Conservation (phyloP, 2,113 vertebrate species). For the Malaclemys terrapin region DNA sequence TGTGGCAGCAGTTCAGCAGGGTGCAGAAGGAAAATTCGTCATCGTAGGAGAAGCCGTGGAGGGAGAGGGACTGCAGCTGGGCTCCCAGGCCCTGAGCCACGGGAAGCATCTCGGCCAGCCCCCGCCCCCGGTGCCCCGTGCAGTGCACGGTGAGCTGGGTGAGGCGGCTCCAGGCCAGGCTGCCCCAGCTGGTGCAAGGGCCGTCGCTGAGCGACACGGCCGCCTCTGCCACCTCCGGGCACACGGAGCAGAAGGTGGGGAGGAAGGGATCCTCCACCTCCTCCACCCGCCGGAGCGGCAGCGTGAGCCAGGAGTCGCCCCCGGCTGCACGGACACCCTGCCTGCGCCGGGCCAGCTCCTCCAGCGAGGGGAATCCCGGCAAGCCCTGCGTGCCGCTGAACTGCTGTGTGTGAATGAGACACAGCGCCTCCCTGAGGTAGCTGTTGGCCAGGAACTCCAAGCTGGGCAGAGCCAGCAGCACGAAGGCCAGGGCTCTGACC, state of each 20-base stretch:
- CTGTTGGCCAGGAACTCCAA: constrained; percentile 33
- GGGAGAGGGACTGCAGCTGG: constrained; percentile 42
- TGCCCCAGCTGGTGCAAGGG: not conserved
- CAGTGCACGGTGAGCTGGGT: constrained; percentile 41
- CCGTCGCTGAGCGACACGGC: not conserved
- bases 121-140: rapidly evolving
- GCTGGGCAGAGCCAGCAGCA: constrained; percentile 62
- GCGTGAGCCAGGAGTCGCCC: rapidly evolving
- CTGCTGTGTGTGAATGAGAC: not conserved
- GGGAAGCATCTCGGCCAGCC: constrained; percentile 26
- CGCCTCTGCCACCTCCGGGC: not conserved
- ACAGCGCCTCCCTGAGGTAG: not conserved
- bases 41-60: constrained; percentile 49
- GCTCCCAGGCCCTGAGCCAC: not conserved
- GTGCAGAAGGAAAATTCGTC: not conserved
- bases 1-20: constrained; percentile 42
- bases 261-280: constrained; percentile 33
- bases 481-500: not conserved
- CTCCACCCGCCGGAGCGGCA: constrained; percentile 52
- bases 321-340: rapidly evolving
- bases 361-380: constrained; percentile 45
- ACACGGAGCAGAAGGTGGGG: rapidly evolving
- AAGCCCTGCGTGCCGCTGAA: rapidly evolving
- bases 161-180: constrained; percentile 42
- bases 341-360: not conserved